A percentile compares a stretch with the other conserved stretches of the same genome.
Evolutionary conservation across 2,888 invertebrate genomes (phyloP).

Genomic region (Phortica magna): DNA sequence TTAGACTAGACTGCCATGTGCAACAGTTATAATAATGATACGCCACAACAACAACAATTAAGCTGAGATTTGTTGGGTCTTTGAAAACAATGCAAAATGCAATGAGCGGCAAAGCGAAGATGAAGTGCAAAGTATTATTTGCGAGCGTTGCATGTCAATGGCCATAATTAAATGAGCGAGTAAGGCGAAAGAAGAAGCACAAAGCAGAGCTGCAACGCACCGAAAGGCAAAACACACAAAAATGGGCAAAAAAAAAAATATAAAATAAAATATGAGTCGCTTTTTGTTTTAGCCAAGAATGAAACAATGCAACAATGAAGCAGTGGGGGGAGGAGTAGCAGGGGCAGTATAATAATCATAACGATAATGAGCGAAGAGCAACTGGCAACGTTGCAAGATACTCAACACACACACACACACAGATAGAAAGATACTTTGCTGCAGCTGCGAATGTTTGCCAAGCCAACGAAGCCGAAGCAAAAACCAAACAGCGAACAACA

Average conservation of each 20-base stretch:
- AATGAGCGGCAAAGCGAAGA: constrained; percentile 6
- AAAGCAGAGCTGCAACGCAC: neutral
- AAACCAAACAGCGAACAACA: too few relatives aligned
- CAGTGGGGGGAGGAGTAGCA: neutral
- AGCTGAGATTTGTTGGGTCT: too few relatives aligned
- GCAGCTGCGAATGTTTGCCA: neutral
- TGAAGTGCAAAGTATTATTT: neutral
- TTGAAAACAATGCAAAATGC: constrained; percentile 49
- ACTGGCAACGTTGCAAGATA: constrained; percentile 13
- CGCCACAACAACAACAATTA: constrained; percentile 54
- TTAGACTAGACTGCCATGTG: constrained; percentile 6
- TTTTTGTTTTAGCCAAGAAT: constrained; percentile 14
- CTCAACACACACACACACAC: neutral
- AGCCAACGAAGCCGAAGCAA: neutral
- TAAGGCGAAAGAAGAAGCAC: neutral
- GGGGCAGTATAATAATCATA: constrained; percentile 10
- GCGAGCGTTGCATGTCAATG: constrained; percentile 73
- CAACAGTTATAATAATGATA: constrained; percentile 25
- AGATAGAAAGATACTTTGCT: constrained; percentile 9
- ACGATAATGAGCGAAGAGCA: constrained; percentile 15
- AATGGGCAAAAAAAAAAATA: neutral
- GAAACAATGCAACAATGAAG: constrained; percentile 29
- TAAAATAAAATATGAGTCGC: constrained; percentile 19
- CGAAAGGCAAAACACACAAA: neutral
- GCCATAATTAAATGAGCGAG: constrained; percentile 71